These are phyloP conservation scores for Brachystomella parvula DNA, from an alignment of 1,140 invertebrate species.

Conservation along the genomic window DNA sequence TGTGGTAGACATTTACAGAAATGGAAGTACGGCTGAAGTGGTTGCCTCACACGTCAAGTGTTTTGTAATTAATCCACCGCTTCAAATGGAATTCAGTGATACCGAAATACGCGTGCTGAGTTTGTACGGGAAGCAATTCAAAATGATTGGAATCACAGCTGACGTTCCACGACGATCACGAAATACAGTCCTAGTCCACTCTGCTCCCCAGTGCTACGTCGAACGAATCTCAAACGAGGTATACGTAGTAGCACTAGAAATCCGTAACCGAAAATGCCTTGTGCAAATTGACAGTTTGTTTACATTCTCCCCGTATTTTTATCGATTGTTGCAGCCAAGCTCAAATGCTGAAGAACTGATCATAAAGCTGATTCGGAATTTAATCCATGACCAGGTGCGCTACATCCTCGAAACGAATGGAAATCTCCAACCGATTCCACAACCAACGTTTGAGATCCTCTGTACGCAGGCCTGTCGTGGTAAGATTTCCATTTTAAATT, in stretches of 20 bases:
- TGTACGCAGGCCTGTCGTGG: constrained; percentile 42
- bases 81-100: constrained; percentile 41
- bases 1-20: not conserved
- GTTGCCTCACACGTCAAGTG: constrained; percentile 22
- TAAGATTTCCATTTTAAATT: constrained; percentile 17
- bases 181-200: constrained; percentile 25
- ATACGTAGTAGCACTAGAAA: constrained; percentile 2
- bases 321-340: constrained; percentile 11
- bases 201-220: constrained; percentile 39
- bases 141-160: constrained; percentile 41
- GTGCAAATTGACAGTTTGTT: not conserved
- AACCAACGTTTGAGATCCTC: constrained; percentile 40
- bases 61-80: constrained; percentile 39
- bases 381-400: constrained; percentile 31
- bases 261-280: not conserved
- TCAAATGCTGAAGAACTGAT: constrained; percentile 13
- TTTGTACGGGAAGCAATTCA: constrained; percentile 42
- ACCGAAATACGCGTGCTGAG: constrained; percentile 43
- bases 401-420: constrained; percentile 22
- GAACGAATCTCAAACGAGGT: constrained; percentile 37
- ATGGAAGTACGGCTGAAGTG: constrained; percentile 11
- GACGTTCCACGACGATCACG: constrained; percentile 24
- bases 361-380: not conserved
- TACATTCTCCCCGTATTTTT: too few relatives aligned
- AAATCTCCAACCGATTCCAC: constrained; percentile 12